Evolutionary conservation across 2,888 invertebrate genomes (phyloP).

Genomic region (Allacma fusca): DNA sequence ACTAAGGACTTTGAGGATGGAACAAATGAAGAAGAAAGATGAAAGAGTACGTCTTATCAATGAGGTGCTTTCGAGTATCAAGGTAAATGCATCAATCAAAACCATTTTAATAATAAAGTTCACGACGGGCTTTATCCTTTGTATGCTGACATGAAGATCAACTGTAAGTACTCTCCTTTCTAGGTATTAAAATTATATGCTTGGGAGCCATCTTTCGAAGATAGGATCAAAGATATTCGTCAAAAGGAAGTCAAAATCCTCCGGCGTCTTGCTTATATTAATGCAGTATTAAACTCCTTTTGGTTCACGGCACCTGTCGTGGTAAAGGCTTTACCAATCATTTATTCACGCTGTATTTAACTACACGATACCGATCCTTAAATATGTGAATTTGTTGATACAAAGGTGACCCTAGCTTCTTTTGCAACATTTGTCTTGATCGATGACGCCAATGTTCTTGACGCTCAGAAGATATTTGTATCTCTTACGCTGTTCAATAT

Average conservation of each 20-base stretch:
- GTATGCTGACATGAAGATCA: too few relatives aligned
- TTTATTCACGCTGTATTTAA: too few relatives aligned
- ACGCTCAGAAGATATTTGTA: constrained; percentile 84
- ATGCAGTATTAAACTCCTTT: constrained; percentile 66
- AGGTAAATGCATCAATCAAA: constrained; percentile 67
- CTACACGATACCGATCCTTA: too few relatives aligned
- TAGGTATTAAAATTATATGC: constrained; percentile 67
- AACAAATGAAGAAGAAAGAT: constrained; percentile 93
- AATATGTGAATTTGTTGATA: too few relatives aligned
- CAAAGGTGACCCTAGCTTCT: constrained; percentile 69
- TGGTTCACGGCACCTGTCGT: too few relatives aligned
- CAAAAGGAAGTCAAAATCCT: constrained; percentile 66
- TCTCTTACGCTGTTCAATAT: constrained; percentile 73
- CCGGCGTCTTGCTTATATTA: constrained; percentile 67
- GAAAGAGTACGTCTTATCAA: constrained; percentile 92
- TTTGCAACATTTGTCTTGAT: constrained; percentile 81
- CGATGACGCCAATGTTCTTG: constrained; percentile 75
- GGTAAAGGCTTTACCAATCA: too few relatives aligned
- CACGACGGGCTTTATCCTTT: too few relatives aligned
- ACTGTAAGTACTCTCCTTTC: constrained; percentile 16
- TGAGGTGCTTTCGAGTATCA: constrained; percentile 90
- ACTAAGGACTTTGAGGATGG: constrained; percentile 80
- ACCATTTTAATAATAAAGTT: too few relatives aligned
- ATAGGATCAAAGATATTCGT: constrained; percentile 66
- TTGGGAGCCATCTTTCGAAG: constrained; percentile 67